These are phyloP conservation scores for Cetonia aurata DNA, from an alignment of 2,888 invertebrate species.

Conservation along the genomic window DNA sequence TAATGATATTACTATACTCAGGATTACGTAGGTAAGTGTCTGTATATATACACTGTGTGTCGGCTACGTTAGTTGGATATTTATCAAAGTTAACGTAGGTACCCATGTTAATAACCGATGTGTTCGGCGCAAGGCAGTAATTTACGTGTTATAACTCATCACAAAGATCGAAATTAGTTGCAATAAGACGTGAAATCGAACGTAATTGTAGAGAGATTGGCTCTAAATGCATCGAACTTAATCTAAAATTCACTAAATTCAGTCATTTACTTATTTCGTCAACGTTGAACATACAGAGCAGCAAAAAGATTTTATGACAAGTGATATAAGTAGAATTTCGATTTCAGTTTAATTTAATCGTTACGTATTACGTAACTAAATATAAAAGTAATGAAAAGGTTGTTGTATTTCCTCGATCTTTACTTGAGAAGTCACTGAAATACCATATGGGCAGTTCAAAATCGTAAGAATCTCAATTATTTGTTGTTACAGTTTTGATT, in stretches of 20 bases:
- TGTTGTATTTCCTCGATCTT: too few relatives aligned
- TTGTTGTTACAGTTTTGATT: too few relatives aligned
- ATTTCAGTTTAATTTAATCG: too few relatives aligned
- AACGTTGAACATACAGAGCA: too few relatives aligned
- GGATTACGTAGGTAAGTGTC: not conserved
- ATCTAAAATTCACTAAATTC: not conserved
- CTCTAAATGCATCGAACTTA: not conserved
- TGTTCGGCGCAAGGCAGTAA: not conserved
- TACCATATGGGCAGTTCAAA: too few relatives aligned
- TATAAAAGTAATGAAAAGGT: too few relatives aligned
- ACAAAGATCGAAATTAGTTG: constrained; percentile 1
- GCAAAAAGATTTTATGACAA: too few relatives aligned
- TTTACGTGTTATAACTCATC: constrained; percentile 8
- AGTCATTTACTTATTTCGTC: not conserved
- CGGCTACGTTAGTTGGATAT: not conserved
- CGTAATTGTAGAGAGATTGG: not conserved
- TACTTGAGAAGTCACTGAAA: too few relatives aligned
- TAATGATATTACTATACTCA: not conserved
- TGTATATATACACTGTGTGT: not conserved
- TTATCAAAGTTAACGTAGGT: constrained; percentile 10
- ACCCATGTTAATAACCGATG: not conserved
- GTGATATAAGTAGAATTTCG: too few relatives aligned
- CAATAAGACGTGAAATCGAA: not conserved
- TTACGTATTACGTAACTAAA: too few relatives aligned
- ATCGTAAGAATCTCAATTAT: too few relatives aligned